A percentile compares a stretch with the other conserved stretches of the same genome.
These are phyloP conservation scores for Lithosia quadra DNA, from an alignment of 2,888 invertebrate genomes.

Conservation along the genomic window DNA sequence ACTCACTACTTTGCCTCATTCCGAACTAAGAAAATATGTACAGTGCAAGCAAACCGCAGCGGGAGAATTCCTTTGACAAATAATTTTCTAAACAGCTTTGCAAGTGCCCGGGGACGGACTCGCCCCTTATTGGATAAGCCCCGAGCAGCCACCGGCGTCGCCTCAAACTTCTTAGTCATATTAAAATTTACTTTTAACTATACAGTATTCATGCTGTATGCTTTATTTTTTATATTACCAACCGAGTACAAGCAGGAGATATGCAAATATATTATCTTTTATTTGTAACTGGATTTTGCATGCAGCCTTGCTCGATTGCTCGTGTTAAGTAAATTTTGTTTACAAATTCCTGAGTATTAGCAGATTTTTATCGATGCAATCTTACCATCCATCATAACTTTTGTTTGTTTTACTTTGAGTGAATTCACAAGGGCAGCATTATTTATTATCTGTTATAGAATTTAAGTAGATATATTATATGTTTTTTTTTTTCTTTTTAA, in stretches of 20 bases:
- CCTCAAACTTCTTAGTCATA: constrained; percentile 2
- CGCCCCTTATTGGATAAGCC: constrained; percentile 19
- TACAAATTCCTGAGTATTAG: neutral
- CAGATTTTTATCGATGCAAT: neutral
- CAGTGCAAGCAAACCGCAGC: neutral
- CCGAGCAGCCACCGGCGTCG: constrained; percentile 2
- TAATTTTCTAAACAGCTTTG: constrained; percentile 14
- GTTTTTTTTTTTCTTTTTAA: too few relatives aligned
- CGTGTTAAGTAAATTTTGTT: neutral
- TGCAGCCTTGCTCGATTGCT: too few relatives aligned
- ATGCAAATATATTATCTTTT: neutral
- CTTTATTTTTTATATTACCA: constrained; percentile 4
- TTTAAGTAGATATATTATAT: too few relatives aligned
- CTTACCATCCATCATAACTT: too few relatives aligned
- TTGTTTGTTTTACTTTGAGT: too few relatives aligned
- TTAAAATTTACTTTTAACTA: constrained; percentile 10
- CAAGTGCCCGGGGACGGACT: constrained; percentile 4
- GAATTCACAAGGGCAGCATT: too few relatives aligned
- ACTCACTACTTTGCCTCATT: constrained; percentile 2
- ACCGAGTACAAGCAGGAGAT: neutral
- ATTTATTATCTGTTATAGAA: too few relatives aligned
- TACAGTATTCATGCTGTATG: neutral
- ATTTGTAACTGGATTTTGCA: neutral
- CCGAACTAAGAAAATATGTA: neutral
- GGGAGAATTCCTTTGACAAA: constrained; percentile 11